Conservation (phyloP, 2,797 vertebrate genomes). For the Delichon dasypus region DNA sequence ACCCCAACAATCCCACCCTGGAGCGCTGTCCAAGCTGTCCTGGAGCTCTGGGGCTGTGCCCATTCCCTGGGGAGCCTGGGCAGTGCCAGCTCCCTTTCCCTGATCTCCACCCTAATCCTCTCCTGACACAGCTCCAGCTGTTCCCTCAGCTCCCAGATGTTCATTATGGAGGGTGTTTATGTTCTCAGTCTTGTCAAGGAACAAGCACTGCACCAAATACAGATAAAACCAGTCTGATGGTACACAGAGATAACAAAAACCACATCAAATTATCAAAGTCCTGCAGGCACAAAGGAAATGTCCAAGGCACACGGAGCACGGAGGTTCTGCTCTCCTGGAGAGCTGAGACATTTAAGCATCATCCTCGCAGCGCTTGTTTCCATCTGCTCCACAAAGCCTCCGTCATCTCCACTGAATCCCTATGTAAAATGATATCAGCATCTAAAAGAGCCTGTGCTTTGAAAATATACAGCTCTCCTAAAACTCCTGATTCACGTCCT, state of each 20-base stretch:
- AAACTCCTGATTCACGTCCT: background rate
- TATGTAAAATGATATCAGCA: background rate
- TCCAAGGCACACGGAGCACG: background rate
- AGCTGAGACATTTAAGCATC: background rate
- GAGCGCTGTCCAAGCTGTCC: rapidly evolving
- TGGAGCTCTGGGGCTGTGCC: background rate
- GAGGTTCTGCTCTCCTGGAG: background rate
- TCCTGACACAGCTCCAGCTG: background rate
- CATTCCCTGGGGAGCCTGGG: background rate
- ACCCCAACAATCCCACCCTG: background rate
- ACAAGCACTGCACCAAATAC: background rate
- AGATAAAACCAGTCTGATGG: background rate
- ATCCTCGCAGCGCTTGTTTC: background rate
- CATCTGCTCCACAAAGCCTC: background rate
- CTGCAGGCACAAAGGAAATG: background rate
- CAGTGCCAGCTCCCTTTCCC: background rate
- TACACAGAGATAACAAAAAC: background rate
- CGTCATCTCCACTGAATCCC: background rate
- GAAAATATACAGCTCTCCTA: background rate
- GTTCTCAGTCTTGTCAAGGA: background rate
- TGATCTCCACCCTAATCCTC: rapidly evolving
- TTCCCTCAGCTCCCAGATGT: background rate
- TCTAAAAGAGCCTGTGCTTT: background rate
- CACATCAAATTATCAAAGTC: background rate
- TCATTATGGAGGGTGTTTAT: background rate